phyloP scores from a whole-genome alignment of 1,140 invertebrate genomes.

The Macrobrachium rosenbergii region DNA sequence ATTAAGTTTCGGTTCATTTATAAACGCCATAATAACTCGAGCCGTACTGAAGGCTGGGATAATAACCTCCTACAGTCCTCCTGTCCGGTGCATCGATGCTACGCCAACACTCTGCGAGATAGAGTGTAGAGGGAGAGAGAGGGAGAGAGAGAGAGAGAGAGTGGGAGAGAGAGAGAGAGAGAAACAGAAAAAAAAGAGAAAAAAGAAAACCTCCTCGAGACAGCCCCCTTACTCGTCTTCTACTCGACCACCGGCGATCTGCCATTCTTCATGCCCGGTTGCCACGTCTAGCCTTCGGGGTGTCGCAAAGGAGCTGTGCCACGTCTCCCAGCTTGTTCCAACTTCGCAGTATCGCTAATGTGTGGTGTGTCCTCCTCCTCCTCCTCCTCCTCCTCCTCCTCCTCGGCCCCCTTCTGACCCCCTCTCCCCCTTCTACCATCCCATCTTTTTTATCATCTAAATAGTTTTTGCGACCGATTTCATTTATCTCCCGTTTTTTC shows the following conservation, averaged over 20 bases:
- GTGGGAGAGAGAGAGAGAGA: not conserved
- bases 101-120: not conserved
- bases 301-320: constrained; percentile 5
- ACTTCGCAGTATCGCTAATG: too few relatives aligned
- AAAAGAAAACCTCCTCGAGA: not conserved
- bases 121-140: constrained; percentile 6
- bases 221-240: not conserved
- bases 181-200: not conserved
- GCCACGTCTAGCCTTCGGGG: not conserved
- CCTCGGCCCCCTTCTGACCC: not conserved
- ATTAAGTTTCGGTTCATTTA: too few relatives aligned
- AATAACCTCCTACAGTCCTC: too few relatives aligned
- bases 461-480: not conserved
- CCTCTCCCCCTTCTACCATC: not conserved
- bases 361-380: not conserved
- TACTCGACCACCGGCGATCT: not conserved
- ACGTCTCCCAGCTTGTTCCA: not conserved
- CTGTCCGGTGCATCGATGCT: too few relatives aligned
- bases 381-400: not conserved
- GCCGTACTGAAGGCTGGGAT: too few relatives aligned
- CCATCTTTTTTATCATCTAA: not conserved
- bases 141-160: constrained; percentile 3
- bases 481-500: not conserved
- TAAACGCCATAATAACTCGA: too few relatives aligned
- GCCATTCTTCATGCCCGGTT: constrained; percentile 1